Conservation (phyloP, 92 coral and sea anemone genomes). For the Anthopleura xanthogrammica region DNA sequence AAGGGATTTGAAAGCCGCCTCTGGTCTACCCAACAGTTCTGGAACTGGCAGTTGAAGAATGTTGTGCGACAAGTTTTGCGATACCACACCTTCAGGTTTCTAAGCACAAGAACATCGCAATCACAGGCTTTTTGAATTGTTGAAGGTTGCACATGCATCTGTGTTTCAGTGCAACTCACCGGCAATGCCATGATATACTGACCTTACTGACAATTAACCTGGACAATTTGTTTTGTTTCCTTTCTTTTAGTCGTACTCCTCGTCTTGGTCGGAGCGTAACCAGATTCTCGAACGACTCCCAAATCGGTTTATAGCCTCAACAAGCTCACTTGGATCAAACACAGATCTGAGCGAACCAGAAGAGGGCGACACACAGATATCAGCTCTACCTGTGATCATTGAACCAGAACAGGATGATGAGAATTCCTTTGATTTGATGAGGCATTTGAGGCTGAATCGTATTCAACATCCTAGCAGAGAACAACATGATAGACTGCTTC, state of each 20-base stretch:
- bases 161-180: too few relatives aligned
- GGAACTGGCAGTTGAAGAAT: too few relatives aligned
- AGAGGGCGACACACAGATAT: conserved; percentile 5
- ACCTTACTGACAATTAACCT: neutral
- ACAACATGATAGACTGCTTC: conserved; percentile 54
- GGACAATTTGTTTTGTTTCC: neutral
- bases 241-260: conserved; percentile 20
- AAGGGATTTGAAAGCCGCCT: too few relatives aligned
- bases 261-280: conserved; percentile 38
- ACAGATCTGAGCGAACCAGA: conserved; percentile 29
- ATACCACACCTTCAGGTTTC: too few relatives aligned
- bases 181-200: too few relatives aligned
- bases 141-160: too few relatives aligned
- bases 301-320: conserved; percentile 18
- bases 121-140: too few relatives aligned
- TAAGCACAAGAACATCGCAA: too few relatives aligned
- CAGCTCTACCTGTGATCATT: conserved; percentile 53
- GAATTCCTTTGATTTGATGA: conserved; percentile 82
- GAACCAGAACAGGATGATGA: conserved; percentile 70
- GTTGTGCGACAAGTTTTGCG: too few relatives aligned
- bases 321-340: conserved; percentile 12
- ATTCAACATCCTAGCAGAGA: conserved; percentile 22
- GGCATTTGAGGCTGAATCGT: conserved; percentile 77
- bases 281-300: conserved; percentile 23
- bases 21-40: too few relatives aligned